Evolutionary conservation across 2,113 vertebrate species (phyloP).

Genomic region (Microcebus lehilahytsara): DNA sequence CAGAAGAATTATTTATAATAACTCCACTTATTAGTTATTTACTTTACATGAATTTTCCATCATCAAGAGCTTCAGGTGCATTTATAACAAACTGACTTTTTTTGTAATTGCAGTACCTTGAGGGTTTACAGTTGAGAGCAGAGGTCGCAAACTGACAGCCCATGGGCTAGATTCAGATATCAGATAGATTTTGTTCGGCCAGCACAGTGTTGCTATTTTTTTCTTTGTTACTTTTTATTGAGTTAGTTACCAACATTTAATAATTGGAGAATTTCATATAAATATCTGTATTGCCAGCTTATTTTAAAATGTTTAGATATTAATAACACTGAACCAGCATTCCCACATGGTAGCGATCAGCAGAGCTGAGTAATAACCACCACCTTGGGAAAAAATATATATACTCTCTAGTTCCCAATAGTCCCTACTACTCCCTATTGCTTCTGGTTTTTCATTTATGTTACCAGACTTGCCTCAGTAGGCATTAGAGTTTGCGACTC

Average conservation of each 20-base stretch:
- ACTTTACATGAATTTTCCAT: conserved; percentile 21
- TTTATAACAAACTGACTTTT: conserved; percentile 10
- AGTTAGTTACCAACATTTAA: conserved; percentile 4
- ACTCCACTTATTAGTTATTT: conserved; percentile 12
- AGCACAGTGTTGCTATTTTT: background rate
- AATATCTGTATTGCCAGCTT: background rate
- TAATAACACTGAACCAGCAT: background rate
- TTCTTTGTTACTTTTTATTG: background rate
- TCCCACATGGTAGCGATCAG: conserved; percentile 12
- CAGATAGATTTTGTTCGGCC: background rate
- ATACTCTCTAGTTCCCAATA: background rate
- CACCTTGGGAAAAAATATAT: background rate
- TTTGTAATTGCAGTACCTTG: background rate
- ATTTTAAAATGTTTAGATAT: conserved; percentile 1
- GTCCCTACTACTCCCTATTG: background rate
- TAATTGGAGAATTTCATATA: conserved; percentile 4
- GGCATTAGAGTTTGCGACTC: background rate
- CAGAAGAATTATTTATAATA: conserved; percentile 10
- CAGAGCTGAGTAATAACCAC: background rate
- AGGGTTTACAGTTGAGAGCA: conserved; percentile 15
- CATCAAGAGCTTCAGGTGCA: background rate
- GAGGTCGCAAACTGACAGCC: background rate
- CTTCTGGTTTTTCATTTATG: background rate
- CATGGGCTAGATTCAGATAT: background rate
- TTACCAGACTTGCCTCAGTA: background rate